Percentiles rank a stretch among this genome's conserved stretches.
phyloP scores from a whole-genome alignment of 2,888 invertebrate species.

The Xanthia icteritia region DNA sequence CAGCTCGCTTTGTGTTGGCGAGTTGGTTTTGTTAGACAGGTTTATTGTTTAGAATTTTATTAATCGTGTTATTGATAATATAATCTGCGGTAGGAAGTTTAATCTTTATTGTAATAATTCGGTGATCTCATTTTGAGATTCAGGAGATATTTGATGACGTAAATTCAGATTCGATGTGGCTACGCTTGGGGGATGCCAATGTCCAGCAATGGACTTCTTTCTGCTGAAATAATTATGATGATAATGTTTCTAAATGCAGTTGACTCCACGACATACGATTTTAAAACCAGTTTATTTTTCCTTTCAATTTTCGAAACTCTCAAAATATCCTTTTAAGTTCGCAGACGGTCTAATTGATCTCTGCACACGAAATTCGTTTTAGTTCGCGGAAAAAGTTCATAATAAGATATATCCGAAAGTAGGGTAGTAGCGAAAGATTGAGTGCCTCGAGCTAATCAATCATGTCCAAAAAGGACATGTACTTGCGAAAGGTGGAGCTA shows the following conservation, averaged over 20 bases:
- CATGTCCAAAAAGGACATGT: constrained; percentile 49
- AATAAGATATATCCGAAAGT: constrained; percentile 37
- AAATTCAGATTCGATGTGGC: neutral
- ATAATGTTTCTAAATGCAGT: neutral
- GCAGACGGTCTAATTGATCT: constrained; percentile 1
- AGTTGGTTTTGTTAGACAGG: neutral
- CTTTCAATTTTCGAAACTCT: neutral
- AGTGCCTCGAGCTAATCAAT: constrained; percentile 51
- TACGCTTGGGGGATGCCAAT: too few relatives aligned
- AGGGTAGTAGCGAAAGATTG: constrained; percentile 41
- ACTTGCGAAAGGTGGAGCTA: constrained; percentile 24
- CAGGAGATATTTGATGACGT: neutral
- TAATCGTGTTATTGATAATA: constrained; percentile 9
- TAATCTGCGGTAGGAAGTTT: neutral
- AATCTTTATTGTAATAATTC: neutral
- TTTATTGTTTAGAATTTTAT: constrained; percentile 15
- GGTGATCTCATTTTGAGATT: neutral
- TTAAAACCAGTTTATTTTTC: neutral
- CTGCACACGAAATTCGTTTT: constrained; percentile 6
- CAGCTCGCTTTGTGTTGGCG: constrained; percentile 25
- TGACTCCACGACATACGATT: neutral
- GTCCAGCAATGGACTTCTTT: neutral
- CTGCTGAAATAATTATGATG: neutral
- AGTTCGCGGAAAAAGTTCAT: constrained; percentile 33
- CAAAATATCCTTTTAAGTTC: neutral